Evolutionary conservation across 2,888 invertebrate genomes (phyloP), one percentile per base, ranked within the genome.

Genomic region (Rapana venosa): DNA sequence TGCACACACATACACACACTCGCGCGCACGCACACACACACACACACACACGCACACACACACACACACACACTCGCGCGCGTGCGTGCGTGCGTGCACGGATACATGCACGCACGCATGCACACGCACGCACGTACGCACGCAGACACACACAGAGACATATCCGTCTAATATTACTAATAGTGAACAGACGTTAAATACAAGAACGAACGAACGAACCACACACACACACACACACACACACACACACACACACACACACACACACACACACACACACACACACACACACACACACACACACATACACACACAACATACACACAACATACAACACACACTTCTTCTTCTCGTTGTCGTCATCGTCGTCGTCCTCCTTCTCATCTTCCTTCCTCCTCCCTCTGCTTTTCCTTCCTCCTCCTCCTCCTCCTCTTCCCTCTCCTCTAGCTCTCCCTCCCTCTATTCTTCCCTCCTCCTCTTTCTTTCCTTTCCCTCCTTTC

Each of bases 201-300:
- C 2, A 47, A 47, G 47, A 47, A 47, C 2, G 8, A 47, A 47
- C 2, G 8, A 8, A 47, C 47, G 8, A 2, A 47, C 47, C 47
- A 47, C 47, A 47, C 47, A 47, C 47, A 47, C 47, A 47, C 47
- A 47, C 47, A 47, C 47, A 47, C 47, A 47, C 47, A 47, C 47
- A 47, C 47, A 47, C 47, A 47, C 47, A 47, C 47, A 47, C 47
- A 47, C 66, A 66, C 66, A 66, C 66, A 26, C 66, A 66, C 66
- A 66, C 66, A 66, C 66, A 66, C 66, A 66, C 66, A 66, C 66
- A 66, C 66, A 66, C 66, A 66, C 66, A 66, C 66, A 66, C 66
- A 66, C 66, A 66, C 66, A 17, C 17, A 17, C 17, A 17, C 17
- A 66, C 66, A 66, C 66, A 66, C 66, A 66, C 66, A 66, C 66